phyloP scores from a whole-genome alignment of 2,113 vertebrate genomes.

The Sylvilagus bachmani region DNA sequence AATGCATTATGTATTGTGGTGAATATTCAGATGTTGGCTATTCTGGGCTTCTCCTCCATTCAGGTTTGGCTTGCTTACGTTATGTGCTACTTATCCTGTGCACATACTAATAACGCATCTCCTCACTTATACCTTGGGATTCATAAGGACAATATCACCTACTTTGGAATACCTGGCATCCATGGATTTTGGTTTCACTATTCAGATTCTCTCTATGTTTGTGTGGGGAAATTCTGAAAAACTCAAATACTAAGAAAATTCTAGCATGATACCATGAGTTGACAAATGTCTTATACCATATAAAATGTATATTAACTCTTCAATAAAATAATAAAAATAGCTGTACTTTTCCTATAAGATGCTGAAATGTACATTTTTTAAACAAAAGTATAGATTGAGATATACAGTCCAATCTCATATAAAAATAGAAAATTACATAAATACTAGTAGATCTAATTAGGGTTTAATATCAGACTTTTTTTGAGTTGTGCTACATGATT shows the following conservation, averaged over 20 bases:
- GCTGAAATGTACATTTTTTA: no score
- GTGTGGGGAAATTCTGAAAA: neutral
- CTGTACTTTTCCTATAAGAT: neutral
- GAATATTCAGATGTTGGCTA: neutral
- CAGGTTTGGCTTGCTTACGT: neutral
- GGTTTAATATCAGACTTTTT: neutral
- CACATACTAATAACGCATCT: neutral
- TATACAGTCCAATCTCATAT: neutral
- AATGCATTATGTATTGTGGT: neutral
- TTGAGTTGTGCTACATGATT: neutral
- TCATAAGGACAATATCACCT: neutral
- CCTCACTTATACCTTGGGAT: neutral
- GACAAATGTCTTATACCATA: neutral
- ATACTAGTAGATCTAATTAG: neutral
- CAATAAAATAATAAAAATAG: neutral
- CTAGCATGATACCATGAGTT: neutral
- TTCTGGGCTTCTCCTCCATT: neutral
- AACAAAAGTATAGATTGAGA: neutral
- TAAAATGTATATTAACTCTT: neutral
- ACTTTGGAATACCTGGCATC: neutral
- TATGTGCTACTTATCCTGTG: neutral
- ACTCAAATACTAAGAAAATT: neutral
- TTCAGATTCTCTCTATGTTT: neutral
- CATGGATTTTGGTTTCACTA: neutral
- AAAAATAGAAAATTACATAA: neutral